Base-by-base conservation (phyloP, 1,140 invertebrate species). In the Pomacea maculata region DNA sequence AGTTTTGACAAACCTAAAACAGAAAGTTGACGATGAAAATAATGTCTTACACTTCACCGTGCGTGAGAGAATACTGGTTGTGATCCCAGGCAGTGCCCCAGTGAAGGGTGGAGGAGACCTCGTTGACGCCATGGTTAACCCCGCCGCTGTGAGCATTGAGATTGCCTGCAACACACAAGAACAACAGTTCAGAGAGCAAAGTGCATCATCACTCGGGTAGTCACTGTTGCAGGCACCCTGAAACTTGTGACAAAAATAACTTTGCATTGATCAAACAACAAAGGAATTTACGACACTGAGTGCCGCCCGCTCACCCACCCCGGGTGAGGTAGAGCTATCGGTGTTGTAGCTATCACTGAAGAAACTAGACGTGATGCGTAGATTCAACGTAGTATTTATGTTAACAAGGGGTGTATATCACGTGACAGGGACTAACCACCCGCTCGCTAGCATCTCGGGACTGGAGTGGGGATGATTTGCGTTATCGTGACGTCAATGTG, bases 41-140 rank as follows among this genome's bases (percentile, higher is more conserved):
- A 25, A 45, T 45, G 34, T 45, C 57, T 9, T 17, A 61, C 57
- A 61, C 57, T 3, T 61, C 57, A 3, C 57, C 57, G 57, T 61
- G 57, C 15, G 86, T 86, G 34, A 78, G 55, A 7, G 10, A 45
- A 57, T 76, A 86, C 70, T 78, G 80, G 77, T 87, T 85, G 45
- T 84, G 78, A 12, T 81, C 80, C 6, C 68, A 65, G 45, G 82
- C 79, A 25, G 86, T 81, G 15, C 86, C 86, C 86, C 86, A 87
- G 79, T 87, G 86, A 19, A 87, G 79, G 17, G 86, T 85, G 54
- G 85, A 85, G 17, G 72, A 80, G 1, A 86, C 78, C 25, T 79
- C 77, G n/a, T 76, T 74, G 14, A 83, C 80, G n/a, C 84, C 83
- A 25, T 82, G 80, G 19, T 76, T 74, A 19, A 83, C 80, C 21